These are phyloP conservation scores for Triplophysa bombifrons DNA, from an alignment of 2,797 vertebrate species.

Conservation along the genomic window DNA sequence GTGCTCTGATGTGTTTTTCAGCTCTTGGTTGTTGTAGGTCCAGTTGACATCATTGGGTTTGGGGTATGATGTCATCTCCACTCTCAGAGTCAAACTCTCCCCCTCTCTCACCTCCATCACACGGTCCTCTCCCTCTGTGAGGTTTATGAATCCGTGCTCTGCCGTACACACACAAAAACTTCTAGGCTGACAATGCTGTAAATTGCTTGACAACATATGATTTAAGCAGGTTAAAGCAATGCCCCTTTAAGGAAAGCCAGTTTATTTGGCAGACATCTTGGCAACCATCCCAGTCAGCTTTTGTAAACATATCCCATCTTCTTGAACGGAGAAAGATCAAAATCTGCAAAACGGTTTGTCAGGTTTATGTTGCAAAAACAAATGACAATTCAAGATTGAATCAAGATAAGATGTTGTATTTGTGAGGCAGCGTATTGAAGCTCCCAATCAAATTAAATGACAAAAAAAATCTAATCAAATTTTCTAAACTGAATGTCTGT, in stretches of 20 bases:
- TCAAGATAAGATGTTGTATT: not conserved
- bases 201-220: not conserved
- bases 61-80: slow-evolving; percentile 89
- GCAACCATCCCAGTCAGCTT: not conserved
- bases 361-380: not conserved
- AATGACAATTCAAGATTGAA: not conserved
- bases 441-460: not conserved
- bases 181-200: slow-evolving; percentile 1
- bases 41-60: slow-evolving; percentile 79
- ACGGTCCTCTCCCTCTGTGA: slow-evolving; percentile 75
- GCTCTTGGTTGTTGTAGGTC: slow-evolving; percentile 82
- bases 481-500: not conserved
- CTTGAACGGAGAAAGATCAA: not conserved
- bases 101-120: slow-evolving; percentile 86
- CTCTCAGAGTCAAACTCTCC: slow-evolving; percentile 85
- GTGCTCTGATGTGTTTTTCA: slow-evolving; percentile 90
- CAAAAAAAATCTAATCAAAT: not conserved
- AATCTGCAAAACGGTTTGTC: not conserved
- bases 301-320: not conserved
- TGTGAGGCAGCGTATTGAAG: not conserved
- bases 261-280: not conserved
- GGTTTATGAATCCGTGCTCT: slow-evolving; percentile 90
- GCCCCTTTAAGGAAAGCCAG: not conserved
- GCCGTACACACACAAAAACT: slow-evolving; percentile 22
- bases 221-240: not conserved